Evolutionary conservation across 2,113 vertebrate genomes (phyloP).

Genomic region (Irena cyanogastra): DNA sequence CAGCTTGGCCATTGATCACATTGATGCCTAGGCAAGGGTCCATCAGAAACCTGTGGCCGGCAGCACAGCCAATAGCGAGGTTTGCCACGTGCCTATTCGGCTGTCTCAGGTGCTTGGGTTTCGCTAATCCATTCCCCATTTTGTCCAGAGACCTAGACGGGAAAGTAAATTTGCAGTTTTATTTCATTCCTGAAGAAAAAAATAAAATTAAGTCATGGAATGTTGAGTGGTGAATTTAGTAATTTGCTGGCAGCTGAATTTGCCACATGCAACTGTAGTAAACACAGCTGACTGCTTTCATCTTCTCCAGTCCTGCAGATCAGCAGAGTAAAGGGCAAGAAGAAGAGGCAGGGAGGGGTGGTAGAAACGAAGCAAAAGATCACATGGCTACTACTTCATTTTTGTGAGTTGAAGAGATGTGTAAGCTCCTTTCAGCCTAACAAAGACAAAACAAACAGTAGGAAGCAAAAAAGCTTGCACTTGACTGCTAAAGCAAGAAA

Average conservation of each 20-base stretch:
- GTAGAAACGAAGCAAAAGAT: not conserved
- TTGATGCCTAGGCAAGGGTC: slow-evolving; percentile 5
- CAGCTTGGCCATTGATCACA: slow-evolving; percentile 22
- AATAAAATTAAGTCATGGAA: not conserved
- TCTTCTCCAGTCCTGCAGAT: not conserved
- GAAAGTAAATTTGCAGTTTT: not conserved
- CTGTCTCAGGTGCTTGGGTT: slow-evolving; percentile 82
- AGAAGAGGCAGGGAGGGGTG: not conserved
- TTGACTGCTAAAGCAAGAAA: not conserved
- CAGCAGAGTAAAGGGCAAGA: not conserved
- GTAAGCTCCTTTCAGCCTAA: not conserved
- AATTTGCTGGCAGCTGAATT: not conserved
- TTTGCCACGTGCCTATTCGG: slow-evolving; percentile 51
- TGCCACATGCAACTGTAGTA: not conserved
- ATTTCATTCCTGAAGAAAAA: not conserved
- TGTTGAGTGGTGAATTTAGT: not conserved
- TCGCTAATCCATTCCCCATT: slow-evolving; percentile 89
- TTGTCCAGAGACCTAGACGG: slow-evolving; percentile 39
- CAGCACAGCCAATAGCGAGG: slow-evolving; percentile 50
- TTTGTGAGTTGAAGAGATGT: not conserved
- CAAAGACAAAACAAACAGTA: not conserved
- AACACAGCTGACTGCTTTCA: not conserved
- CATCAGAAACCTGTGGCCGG: slow-evolving; percentile 22
- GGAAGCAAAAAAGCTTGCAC: not conserved
- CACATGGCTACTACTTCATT: not conserved